Evolutionary conservation across 2,797 vertebrate genomes (phyloP).

Genomic region (Kryptopterus vitreolus): DNA sequence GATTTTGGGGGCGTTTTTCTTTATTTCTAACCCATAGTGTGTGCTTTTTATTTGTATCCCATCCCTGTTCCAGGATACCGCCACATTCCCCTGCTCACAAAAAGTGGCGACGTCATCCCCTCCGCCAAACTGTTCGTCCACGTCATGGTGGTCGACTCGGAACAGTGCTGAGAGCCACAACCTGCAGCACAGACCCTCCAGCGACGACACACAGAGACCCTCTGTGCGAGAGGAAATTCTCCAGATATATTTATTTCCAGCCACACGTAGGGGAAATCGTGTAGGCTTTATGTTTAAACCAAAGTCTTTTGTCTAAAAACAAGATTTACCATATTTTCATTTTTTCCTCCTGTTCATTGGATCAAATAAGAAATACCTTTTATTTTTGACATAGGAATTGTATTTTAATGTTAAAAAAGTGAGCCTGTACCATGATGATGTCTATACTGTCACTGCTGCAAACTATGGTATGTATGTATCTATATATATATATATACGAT

Average conservation of each 20-base stretch:
- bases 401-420: background rate
- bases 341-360: background rate
- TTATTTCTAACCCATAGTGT: too few relatives aligned
- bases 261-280: background rate
- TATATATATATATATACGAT: too few relatives aligned
- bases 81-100: slow-evolving; percentile 87
- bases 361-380: background rate
- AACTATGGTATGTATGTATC: too few relatives aligned
- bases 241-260: background rate
- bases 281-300: background rate
- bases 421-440: background rate
- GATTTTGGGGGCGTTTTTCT: too few relatives aligned
- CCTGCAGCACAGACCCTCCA: background rate
- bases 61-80: slow-evolving; percentile 82
- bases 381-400: background rate
- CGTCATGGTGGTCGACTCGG: slow-evolving; percentile 69
- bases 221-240: background rate
- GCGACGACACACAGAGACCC: background rate
- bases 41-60: too few relatives aligned
- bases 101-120: slow-evolving; percentile 79
- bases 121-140: slow-evolving; percentile 90
- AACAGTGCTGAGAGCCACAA: background rate
- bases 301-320: too few relatives aligned
- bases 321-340: too few relatives aligned
- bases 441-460: too few relatives aligned